Percentiles rank a stretch among this genome's conserved stretches.
Conservation (phyloP, 2,113 vertebrate genomes). For the Theristicus caerulescens region DNA sequence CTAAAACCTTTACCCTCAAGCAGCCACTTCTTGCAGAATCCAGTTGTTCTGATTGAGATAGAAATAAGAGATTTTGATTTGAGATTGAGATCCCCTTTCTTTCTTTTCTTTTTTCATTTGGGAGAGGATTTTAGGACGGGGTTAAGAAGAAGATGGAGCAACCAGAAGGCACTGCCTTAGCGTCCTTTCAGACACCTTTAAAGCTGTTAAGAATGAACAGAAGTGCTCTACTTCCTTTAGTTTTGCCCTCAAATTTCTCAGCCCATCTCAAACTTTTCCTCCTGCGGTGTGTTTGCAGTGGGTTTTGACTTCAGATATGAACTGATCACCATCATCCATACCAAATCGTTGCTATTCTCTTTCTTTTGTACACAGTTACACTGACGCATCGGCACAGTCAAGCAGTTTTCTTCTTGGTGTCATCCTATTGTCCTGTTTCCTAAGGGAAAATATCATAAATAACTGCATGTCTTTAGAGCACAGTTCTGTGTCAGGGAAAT, state of each 20-base stretch:
- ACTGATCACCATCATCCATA: not conserved
- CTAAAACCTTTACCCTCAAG: not conserved
- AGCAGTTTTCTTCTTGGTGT: not conserved
- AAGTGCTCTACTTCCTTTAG: not conserved
- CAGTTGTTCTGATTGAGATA: not conserved
- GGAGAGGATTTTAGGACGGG: not conserved
- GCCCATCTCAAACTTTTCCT: not conserved
- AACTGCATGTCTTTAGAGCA: not conserved
- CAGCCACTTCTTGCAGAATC: not conserved
- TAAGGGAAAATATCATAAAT: not conserved
- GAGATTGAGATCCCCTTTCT: not conserved
- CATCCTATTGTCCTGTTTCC: not conserved
- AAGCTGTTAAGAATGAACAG: not conserved
- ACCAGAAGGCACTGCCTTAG: not conserved
- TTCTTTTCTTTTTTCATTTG: no score
- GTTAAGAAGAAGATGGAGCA: not conserved
- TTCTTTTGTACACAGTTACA: not conserved
- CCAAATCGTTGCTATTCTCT: not conserved
- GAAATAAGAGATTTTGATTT: not conserved
- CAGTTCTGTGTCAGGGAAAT: not conserved
- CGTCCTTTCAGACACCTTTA: not conserved
- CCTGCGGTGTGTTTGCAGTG: not conserved
- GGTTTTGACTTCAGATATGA: not conserved
- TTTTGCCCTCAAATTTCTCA: not conserved
- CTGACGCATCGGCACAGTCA: rapidly evolving